phyloP scores from a whole-genome alignment of 2,797 vertebrate genomes.

The Dicrostonyx torquatus region DNA sequence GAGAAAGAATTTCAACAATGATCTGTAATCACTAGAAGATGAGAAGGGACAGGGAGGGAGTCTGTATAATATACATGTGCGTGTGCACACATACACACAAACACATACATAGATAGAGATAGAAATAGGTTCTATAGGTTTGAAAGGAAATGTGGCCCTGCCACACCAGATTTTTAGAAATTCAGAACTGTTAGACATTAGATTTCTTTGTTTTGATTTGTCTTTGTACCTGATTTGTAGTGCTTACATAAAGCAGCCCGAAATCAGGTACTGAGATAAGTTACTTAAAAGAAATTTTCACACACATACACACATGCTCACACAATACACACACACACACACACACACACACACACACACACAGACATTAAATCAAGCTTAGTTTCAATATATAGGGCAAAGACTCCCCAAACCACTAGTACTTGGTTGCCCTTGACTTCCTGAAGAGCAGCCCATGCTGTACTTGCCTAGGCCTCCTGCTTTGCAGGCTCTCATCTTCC shows the following conservation, averaged over 20 bases:
- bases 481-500: not conserved
- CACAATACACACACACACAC: not conserved
- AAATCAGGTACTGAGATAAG: not conserved
- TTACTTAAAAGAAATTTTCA: not conserved
- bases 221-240: not conserved
- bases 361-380: not conserved
- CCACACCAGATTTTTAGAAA: not conserved
- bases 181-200: not conserved
- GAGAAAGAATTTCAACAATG: not conserved
- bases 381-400: not conserved
- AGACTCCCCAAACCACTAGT: not conserved
- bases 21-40: not conserved
- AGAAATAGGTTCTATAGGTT: not conserved
- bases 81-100: no score
- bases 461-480: accelerated
- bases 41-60: not conserved
- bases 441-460: not conserved
- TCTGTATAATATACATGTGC: not conserved
- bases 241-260: not conserved
- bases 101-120: not conserved
- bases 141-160: accelerated
- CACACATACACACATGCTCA: not conserved
- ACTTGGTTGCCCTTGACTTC: not conserved
- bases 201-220: not conserved
- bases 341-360: not conserved